Evolutionary conservation across 2,888 invertebrate genomes (phyloP).

Genomic region (Pegoplata infirma): DNA sequence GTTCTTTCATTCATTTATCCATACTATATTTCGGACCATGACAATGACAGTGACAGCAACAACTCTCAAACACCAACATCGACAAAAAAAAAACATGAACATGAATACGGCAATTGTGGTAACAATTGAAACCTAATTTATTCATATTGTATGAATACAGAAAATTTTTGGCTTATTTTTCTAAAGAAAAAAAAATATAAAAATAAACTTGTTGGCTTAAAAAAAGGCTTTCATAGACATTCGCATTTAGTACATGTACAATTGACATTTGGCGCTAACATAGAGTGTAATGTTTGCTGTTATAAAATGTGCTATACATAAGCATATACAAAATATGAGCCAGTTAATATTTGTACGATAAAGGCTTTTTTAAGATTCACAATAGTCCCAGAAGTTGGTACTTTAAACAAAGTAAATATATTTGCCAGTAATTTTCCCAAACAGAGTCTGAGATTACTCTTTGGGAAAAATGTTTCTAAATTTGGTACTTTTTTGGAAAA

Average conservation of each 20-base stretch:
- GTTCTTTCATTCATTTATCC: conserved; percentile 4
- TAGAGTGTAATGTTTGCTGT: not conserved
- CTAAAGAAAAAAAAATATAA: too few relatives aligned
- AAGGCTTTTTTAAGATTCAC: too few relatives aligned
- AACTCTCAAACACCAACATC: not conserved
- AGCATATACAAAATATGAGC: too few relatives aligned
- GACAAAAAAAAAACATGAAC: too few relatives aligned
- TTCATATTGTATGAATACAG: conserved; percentile 48
- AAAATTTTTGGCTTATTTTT: conserved; percentile 18
- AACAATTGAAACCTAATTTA: conserved; percentile 55
- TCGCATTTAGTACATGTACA: conserved; percentile 23
- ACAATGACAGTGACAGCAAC: conserved; percentile 48
- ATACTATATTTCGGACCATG: conserved; percentile 24
- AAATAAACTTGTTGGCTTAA: conserved; percentile 41
- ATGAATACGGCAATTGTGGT: conserved; percentile 65
- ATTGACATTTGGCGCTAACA: conserved; percentile 43
- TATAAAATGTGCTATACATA: not conserved
- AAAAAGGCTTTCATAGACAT: conserved; percentile 18
- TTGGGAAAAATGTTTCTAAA: too few relatives aligned
- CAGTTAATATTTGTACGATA: too few relatives aligned
- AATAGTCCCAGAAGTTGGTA: too few relatives aligned
- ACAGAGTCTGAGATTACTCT: too few relatives aligned
- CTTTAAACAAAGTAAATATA: too few relatives aligned
- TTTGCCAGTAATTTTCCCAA: too few relatives aligned
- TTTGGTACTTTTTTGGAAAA: too few relatives aligned